Evolutionary conservation across 2,888 invertebrate species (phyloP).

Genomic region (Lobophora halterata): DNA sequence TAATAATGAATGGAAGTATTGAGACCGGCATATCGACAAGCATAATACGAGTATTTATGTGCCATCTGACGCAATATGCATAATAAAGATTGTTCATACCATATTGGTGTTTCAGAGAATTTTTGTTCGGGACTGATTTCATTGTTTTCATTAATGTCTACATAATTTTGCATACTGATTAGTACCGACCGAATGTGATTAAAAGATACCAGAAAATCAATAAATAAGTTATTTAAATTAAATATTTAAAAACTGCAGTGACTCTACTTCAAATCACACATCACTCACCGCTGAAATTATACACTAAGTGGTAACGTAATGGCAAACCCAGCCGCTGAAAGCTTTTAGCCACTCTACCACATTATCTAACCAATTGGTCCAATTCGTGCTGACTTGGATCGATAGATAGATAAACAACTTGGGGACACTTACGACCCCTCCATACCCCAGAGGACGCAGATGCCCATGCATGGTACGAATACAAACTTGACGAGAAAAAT

Average conservation of each 20-base stretch:
- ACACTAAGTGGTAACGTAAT: slow-evolving; percentile 16
- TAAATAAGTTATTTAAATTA: background rate
- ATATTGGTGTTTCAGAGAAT: slow-evolving; percentile 14
- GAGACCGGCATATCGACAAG: slow-evolving; percentile 26
- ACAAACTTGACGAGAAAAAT: slow-evolving; percentile 13
- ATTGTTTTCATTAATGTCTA: slow-evolving; percentile 24
- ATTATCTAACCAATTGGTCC: slow-evolving; percentile 43
- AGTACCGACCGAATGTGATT: background rate
- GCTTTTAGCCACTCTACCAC: slow-evolving; percentile 34
- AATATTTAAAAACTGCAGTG: background rate
- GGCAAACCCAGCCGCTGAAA: slow-evolving; percentile 22
- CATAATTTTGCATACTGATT: slow-evolving; percentile 12
- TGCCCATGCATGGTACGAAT: slow-evolving; percentile 54
- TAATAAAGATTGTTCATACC: slow-evolving; percentile 27
- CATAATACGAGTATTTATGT: slow-evolving; percentile 28
- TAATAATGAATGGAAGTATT: slow-evolving; percentile 26
- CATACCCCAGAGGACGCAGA: slow-evolving; percentile 59
- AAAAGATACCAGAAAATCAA: background rate
- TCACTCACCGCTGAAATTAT: slow-evolving; percentile 8
- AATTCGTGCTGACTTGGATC: slow-evolving; percentile 55
- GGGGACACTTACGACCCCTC: slow-evolving; percentile 47
- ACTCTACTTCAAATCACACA: background rate
- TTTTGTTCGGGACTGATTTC: slow-evolving; percentile 14
- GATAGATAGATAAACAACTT: slow-evolving; percentile 70
- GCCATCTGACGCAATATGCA: slow-evolving; percentile 29